Evolutionary conservation across 2,888 invertebrate species (phyloP), one percentile per base, ranked within the genome.

Genomic region (Drosophila mimetica): DNA sequence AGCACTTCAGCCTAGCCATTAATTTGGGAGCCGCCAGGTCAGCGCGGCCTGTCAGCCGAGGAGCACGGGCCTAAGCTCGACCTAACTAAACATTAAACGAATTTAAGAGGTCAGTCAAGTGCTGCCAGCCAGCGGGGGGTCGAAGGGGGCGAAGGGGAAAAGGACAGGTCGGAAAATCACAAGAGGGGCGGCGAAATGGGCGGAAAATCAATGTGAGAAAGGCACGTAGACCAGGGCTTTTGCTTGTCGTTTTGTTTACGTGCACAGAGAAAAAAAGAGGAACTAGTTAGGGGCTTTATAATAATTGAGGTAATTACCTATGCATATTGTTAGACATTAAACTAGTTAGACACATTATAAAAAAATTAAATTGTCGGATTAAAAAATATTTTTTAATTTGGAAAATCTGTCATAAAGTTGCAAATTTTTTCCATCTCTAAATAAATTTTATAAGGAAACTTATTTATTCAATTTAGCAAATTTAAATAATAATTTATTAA

Each of bases 21-120:
- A 78, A 80, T 73, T 79, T 63, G 52, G 75, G 42, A 34, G 53
- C 66, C 51, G 41, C 39, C 54, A 28, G 51, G 37, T 48, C 66
- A 41, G 58, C 42, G 28, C 41, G 46, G 39, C 52, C 66, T 74
- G 74, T 77, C 77, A 71, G 74, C 54, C 54, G 22, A 30, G 9
- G n/a, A 13, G 50, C 48, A 47, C 46, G 53, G 53, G 52, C 54
- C 70, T 69, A 54, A 70, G 69, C 69, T 46, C 75, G 74, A 80
- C 80, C 86, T 79, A 76, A 75, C 83, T 80, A 78, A 78, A 83
- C 74, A 86, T 83, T 83, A 67, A 76, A 72, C 67, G 76, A 78
- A 82, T 78, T 83, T 77, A 71, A 70, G 72, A 77, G 78, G 76
- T 76, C 78, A 86, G 74, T 80, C 67, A 58, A 75, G 71, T 37